phyloP scores from a whole-genome alignment of 2,797 vertebrate species.

The Tapirus indicus region DNA sequence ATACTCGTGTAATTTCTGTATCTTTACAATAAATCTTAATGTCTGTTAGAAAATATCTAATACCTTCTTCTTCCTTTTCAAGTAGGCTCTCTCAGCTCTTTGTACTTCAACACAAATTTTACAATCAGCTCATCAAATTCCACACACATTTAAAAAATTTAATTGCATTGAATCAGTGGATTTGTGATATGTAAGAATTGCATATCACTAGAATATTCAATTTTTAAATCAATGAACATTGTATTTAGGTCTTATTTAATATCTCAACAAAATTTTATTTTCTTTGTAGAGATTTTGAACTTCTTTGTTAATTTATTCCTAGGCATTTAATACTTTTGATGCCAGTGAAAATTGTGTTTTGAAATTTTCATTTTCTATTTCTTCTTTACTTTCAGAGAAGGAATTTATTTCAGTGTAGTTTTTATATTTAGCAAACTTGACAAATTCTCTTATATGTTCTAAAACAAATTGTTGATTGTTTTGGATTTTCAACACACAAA shows the following conservation, averaged over 20 bases:
- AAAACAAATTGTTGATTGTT: neutral
- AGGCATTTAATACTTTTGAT: neutral
- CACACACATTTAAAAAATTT: neutral
- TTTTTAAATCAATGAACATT: neutral
- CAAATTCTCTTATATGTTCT: neutral
- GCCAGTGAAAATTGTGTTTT: neutral
- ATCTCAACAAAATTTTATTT: neutral
- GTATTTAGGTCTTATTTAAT: constrained; percentile 2
- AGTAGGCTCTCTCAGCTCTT: neutral
- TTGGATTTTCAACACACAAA: neutral
- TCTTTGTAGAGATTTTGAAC: neutral
- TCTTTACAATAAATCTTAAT: neutral
- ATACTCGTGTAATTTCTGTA: neutral
- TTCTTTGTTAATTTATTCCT: neutral
- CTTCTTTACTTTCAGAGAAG: neutral
- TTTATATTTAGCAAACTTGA: neutral
- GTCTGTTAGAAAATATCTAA: neutral
- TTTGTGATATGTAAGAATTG: neutral
- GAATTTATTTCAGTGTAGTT: neutral
- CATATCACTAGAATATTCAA: neutral
- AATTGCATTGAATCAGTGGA: neutral
- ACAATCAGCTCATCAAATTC: neutral
- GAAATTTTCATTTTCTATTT: neutral
- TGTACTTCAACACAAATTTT: neutral
- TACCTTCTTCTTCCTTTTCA: no score